phyloP scores from a whole-genome alignment of 2,888 invertebrate species.

The Andrena hattorfiana region DNA sequence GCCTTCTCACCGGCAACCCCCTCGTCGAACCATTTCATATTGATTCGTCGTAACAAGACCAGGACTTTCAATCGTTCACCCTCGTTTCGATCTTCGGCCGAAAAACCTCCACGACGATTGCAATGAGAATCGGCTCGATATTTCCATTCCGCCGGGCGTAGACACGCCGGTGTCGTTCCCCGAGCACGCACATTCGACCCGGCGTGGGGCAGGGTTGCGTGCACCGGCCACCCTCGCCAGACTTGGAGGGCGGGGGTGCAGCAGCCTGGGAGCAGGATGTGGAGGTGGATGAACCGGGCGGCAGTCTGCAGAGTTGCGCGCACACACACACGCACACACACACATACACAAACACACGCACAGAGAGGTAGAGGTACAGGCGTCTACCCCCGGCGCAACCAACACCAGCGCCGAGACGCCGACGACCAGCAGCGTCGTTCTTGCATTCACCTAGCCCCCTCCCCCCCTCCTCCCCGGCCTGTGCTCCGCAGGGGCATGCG shows the following conservation, averaged over 20 bases:
- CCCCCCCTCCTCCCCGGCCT: too few relatives aligned
- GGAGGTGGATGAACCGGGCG: slow-evolving; percentile 83
- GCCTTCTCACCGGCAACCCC: slow-evolving; percentile 28
- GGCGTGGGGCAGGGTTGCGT: slow-evolving; percentile 56
- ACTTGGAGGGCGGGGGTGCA: slow-evolving; percentile 70
- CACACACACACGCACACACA: slow-evolving; percentile 24
- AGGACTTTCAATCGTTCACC: background rate
- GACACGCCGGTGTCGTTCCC: slow-evolving; percentile 55
- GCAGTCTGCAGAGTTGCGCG: slow-evolving; percentile 75
- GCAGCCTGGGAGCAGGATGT: slow-evolving; percentile 77
- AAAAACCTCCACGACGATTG: slow-evolving; percentile 18
- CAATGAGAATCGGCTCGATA: slow-evolving; percentile 32
- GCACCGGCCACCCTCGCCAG: slow-evolving; percentile 61
- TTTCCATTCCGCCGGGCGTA: slow-evolving; percentile 31
- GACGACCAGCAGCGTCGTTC: slow-evolving; percentile 5
- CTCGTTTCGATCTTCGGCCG: slow-evolving; percentile 16
- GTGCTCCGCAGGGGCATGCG: background rate
- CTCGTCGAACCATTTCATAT: background rate
- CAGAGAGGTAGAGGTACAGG: background rate
- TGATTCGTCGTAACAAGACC: background rate
- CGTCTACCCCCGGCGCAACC: background rate
- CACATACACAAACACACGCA: background rate
- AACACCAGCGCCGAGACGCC: slow-evolving; percentile 27
- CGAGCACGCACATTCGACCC: slow-evolving; percentile 59
- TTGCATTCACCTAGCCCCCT: slow-evolving; percentile 29